phyloP scores from a whole-genome alignment of 2,797 vertebrate species.

The Liasis olivaceus region DNA sequence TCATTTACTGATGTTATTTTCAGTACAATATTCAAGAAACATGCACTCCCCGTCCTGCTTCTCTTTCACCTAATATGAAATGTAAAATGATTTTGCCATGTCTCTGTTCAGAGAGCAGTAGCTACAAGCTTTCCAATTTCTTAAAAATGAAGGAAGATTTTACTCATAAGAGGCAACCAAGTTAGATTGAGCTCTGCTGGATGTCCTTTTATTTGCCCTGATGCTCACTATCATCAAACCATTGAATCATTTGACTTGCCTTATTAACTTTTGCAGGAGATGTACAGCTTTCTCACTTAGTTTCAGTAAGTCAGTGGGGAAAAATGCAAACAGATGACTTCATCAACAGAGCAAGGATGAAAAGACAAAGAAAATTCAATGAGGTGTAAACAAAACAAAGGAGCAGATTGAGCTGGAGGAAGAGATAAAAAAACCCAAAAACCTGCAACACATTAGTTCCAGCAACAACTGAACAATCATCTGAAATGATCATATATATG shows the following conservation, averaged over 20 bases:
- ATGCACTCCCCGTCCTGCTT: background rate
- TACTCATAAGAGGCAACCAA: conserved; percentile 32
- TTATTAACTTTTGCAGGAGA: conserved; percentile 44
- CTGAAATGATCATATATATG: too few relatives aligned
- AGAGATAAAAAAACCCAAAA: conserved; percentile 26
- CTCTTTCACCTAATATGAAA: background rate
- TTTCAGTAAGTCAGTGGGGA: conserved; percentile 24
- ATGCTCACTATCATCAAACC: conserved; percentile 43
- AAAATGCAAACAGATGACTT: conserved; percentile 45
- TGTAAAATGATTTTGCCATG: background rate
- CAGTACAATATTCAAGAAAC: conserved; percentile 34
- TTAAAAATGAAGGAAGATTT: conserved; percentile 24
- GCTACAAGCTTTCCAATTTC: conserved; percentile 40
- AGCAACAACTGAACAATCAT: background rate
- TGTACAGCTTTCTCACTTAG: background rate
- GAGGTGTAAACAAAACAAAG: conserved; percentile 54
- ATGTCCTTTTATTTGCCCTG: conserved; percentile 50
- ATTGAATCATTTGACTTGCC: conserved; percentile 41
- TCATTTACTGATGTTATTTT: background rate
- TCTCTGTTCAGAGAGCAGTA: conserved; percentile 22
- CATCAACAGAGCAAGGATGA: conserved; percentile 42
- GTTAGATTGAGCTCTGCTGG: conserved; percentile 43
- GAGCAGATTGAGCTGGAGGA: conserved; percentile 46
- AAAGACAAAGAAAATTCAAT: conserved; percentile 51
- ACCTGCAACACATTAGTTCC: conserved; percentile 16